Conservation (phyloP, 2,888 invertebrate species). For the Noctua pronuba region DNA sequence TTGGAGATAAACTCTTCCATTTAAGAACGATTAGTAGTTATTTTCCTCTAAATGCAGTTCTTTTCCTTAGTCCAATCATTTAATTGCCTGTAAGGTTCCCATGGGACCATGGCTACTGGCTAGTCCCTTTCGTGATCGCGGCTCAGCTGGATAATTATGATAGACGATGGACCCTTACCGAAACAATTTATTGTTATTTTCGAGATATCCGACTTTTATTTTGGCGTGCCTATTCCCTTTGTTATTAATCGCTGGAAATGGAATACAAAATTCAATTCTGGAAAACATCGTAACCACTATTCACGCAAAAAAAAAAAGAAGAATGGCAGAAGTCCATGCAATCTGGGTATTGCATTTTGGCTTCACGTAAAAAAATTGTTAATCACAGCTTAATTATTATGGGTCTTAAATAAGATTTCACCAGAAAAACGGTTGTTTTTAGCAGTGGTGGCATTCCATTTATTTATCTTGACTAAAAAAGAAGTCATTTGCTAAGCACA, state of each 20-base stretch:
- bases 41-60: background rate
- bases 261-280: background rate
- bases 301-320: background rate
- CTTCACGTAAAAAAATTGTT: background rate
- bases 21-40: background rate
- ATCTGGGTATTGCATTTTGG: background rate
- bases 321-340: background rate
- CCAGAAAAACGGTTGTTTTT: background rate
- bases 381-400: background rate
- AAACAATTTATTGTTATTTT: conserved; percentile 47
- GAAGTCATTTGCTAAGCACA: background rate
- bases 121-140: conserved; percentile 17
- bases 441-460: background rate
- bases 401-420: background rate
- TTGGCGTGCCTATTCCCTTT: background rate
- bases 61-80: conserved; percentile 11
- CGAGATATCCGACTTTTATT: conserved; percentile 24
- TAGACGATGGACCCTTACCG: conserved; percentile 31
- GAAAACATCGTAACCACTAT: background rate
- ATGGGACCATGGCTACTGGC: background rate
- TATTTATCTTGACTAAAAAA: background rate
- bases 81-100: conserved; percentile 27
- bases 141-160: conserved; percentile 44
- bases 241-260: background rate
- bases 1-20: too few species aligned